These are phyloP conservation scores for Nezara viridula DNA, from an alignment of 2,888 invertebrate genomes.

Conservation along the genomic window DNA sequence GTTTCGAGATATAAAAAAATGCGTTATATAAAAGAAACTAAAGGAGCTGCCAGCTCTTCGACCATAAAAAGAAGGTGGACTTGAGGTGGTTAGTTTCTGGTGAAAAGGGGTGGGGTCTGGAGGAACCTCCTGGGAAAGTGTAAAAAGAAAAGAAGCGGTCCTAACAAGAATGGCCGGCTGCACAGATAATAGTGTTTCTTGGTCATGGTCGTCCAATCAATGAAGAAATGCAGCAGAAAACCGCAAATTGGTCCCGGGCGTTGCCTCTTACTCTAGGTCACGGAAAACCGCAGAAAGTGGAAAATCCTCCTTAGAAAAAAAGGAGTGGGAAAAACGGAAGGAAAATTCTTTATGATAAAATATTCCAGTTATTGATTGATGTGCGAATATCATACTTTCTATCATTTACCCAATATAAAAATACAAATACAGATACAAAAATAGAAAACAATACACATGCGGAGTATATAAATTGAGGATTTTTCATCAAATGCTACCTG, in stretches of 20 bases:
- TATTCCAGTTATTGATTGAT: neutral
- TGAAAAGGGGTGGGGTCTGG: neutral
- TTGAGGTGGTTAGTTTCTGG: neutral
- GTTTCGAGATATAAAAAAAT: neutral
- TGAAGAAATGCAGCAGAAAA: conserved; percentile 45
- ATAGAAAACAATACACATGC: too few relatives aligned
- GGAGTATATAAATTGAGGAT: too few relatives aligned
- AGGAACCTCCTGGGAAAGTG: neutral
- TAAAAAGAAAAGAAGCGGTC: neutral
- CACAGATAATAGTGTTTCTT: conserved; percentile 30
- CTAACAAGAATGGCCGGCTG: neutral
- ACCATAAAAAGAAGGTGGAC: neutral
- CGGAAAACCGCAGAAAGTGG: conserved; percentile 31
- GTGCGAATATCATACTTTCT: neutral
- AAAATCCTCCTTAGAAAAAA: neutral
- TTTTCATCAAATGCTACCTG: too few relatives aligned
- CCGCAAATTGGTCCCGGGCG: conserved; percentile 8
- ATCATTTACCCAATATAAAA: neutral
- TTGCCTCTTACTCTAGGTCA: neutral
- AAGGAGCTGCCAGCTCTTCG: neutral
- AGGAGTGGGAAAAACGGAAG: neutral
- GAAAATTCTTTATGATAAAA: neutral
- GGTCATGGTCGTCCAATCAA: conserved; percentile 18
- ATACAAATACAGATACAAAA: too few relatives aligned
- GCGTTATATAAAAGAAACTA: neutral